These are phyloP conservation scores for Pseudomyrmex flavicornis DNA, from an alignment of 1,140 invertebrate species.

Conservation along the genomic window DNA sequence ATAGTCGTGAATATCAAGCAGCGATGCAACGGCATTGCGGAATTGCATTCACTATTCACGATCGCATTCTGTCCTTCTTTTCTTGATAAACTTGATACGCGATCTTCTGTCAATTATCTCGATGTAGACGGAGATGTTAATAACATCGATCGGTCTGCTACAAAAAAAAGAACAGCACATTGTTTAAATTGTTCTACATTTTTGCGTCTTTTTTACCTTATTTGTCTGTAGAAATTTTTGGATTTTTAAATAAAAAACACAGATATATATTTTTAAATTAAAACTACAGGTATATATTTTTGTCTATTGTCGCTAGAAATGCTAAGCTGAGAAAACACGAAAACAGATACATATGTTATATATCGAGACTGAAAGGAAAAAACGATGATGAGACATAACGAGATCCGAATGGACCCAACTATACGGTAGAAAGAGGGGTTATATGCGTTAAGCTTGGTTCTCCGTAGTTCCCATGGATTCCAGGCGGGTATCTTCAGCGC, in stretches of 20 bases:
- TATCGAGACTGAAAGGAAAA: conserved; percentile 31
- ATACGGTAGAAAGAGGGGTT: conserved; percentile 76
- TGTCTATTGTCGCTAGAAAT: neutral
- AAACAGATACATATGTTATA: conserved; percentile 18
- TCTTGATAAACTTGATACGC: conserved; percentile 68
- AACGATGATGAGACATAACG: conserved; percentile 4
- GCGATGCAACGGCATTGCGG: conserved; percentile 55
- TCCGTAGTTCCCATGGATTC: conserved; percentile 85
- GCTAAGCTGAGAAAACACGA: no score
- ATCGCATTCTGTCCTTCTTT: conserved; percentile 73
- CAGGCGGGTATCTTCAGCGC: conserved; percentile 83
- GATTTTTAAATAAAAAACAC: neutral
- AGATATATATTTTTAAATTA: neutral
- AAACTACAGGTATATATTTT: neutral
- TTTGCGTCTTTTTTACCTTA: neutral
- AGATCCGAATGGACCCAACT: conserved; percentile 16
- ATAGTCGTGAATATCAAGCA: conserved; percentile 63
- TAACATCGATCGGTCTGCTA: conserved; percentile 8
- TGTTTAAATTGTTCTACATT: neutral
- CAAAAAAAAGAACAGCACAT: neutral
- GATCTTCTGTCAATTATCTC: conserved; percentile 63
- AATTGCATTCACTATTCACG: conserved; percentile 60
- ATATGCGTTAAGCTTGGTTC: conserved; percentile 82
- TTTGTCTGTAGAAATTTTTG: neutral
- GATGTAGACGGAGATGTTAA: conserved; percentile 25